Evolutionary conservation across 2,888 invertebrate species (phyloP).

Genomic region (Ochropleura plecta): DNA sequence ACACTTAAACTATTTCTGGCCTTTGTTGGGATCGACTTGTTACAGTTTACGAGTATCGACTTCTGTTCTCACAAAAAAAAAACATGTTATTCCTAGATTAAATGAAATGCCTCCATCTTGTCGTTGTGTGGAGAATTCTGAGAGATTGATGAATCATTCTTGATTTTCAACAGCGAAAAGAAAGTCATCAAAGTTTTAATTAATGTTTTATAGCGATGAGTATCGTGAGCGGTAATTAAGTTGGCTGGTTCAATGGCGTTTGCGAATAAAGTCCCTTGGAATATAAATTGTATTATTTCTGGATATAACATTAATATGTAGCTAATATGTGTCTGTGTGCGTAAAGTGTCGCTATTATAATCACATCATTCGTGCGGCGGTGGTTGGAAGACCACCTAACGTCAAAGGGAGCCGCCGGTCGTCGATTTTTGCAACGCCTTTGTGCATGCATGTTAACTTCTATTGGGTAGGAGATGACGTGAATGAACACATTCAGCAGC

Average conservation of each 20-base stretch:
- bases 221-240: slow-evolving; percentile 75
- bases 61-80: slow-evolving; percentile 67
- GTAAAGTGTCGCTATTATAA: slow-evolving; percentile 89
- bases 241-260: slow-evolving; percentile 71
- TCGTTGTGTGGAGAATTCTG: slow-evolving; percentile 53
- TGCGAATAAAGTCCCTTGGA: slow-evolving; percentile 71
- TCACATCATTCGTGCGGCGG: slow-evolving; percentile 83
- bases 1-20: slow-evolving; percentile 82
- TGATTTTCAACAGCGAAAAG: slow-evolving; percentile 70
- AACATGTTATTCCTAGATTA: slow-evolving; percentile 66
- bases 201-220: slow-evolving; percentile 77
- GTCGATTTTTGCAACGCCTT: slow-evolving; percentile 87
- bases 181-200: slow-evolving; percentile 81
- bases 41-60: slow-evolving; percentile 71
- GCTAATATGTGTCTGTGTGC: slow-evolving; percentile 78
- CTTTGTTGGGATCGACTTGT: slow-evolving; percentile 74
- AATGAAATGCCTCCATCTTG: slow-evolving; percentile 58
- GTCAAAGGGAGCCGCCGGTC: slow-evolving; percentile 87
- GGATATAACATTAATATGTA: slow-evolving; percentile 68
- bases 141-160: slow-evolving; percentile 68
- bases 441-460: slow-evolving; percentile 79
- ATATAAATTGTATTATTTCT: slow-evolving; percentile 72
- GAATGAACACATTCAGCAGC: slow-evolving; percentile 43
- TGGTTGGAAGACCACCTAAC: slow-evolving; percentile 85
- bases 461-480: slow-evolving; percentile 78